Evolutionary conservation across 2,113 vertebrate species (phyloP).

Genomic region (Dascyllus trimaculatus): DNA sequence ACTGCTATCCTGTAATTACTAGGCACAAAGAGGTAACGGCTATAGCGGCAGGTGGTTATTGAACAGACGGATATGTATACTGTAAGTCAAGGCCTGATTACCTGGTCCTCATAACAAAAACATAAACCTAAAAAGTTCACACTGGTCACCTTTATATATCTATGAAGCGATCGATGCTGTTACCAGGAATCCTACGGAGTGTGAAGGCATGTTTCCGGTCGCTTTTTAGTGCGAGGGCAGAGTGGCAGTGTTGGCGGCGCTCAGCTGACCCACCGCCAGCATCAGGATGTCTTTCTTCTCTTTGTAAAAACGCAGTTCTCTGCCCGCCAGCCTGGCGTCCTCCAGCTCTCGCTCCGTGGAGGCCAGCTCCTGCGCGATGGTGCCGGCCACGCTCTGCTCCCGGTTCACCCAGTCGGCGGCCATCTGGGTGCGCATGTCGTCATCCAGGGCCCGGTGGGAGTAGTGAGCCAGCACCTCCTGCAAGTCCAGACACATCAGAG

Average conservation of each 20-base stretch:
- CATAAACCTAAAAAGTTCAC: slow-evolving; percentile 26
- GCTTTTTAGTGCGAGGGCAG: slow-evolving; percentile 84
- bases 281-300: slow-evolving; percentile 98
- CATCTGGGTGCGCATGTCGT: slow-evolving; percentile 97
- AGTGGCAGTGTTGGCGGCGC: slow-evolving; percentile 82
- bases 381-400: slow-evolving; percentile 90
- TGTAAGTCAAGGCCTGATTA: slow-evolving; percentile 61
- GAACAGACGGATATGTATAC: slow-evolving; percentile 38
- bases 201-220: slow-evolving; percentile 32
- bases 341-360: slow-evolving; percentile 93
- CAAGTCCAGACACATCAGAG: not conserved
- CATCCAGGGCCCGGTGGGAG: slow-evolving; percentile 96
- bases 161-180: slow-evolving; percentile 45
- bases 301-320: slow-evolving; percentile 97
- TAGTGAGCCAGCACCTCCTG: slow-evolving; percentile 99
- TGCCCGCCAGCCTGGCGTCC: slow-evolving; percentile 93
- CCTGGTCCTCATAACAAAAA: slow-evolving; percentile 44
- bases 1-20: slow-evolving; percentile 48
- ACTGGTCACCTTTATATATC: slow-evolving; percentile 23
- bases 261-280: slow-evolving; percentile 93
- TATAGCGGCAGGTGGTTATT: slow-evolving; percentile 45
- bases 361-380: slow-evolving; percentile 91
- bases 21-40: slow-evolving; percentile 78
- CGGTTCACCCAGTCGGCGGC: slow-evolving; percentile 96
- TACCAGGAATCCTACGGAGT: slow-evolving; percentile 54